Evolutionary conservation across 2,888 invertebrate genomes (phyloP).

Genomic region (Griposia aprilina): DNA sequence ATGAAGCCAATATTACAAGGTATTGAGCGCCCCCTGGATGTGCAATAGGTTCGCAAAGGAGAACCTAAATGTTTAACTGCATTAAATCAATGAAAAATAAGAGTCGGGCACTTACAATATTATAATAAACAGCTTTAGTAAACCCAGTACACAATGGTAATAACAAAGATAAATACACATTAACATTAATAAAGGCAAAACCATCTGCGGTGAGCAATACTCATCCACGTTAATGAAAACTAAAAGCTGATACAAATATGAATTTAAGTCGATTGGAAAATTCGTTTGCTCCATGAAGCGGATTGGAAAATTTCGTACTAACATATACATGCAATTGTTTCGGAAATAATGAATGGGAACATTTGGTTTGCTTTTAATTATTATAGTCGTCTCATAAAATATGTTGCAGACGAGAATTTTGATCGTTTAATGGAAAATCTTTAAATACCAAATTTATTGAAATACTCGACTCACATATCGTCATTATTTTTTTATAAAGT

Average conservation of each 20-base stretch:
- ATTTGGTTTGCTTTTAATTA: conserved; percentile 35
- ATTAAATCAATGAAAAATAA: neutral
- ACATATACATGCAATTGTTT: conserved; percentile 19
- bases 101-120: neutral
- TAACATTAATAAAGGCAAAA: conserved; percentile 48
- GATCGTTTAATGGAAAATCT: neutral
- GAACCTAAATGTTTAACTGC: neutral
- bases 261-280: conserved; percentile 63
- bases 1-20: neutral
- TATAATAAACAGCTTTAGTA: conserved; percentile 12
- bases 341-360: conserved; percentile 37
- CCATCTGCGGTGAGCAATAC: conserved; percentile 58
- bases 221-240: conserved; percentile 63
- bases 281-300: conserved; percentile 36
- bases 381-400: conserved; percentile 1
- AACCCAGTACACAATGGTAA: conserved; percentile 27
- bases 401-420: neutral
- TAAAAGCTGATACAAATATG: conserved; percentile 65
- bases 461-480: neutral
- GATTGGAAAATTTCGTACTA: conserved; percentile 43
- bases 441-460: neutral
- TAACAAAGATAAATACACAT: conserved; percentile 50
- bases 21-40: neutral
- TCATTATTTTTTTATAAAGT: neutral
- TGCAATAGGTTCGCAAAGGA: neutral